A percentile compares a stretch with the other conserved stretches of the same genome.
Conservation (phyloP, 2,888 invertebrate genomes). For the Cantharis nigra region DNA sequence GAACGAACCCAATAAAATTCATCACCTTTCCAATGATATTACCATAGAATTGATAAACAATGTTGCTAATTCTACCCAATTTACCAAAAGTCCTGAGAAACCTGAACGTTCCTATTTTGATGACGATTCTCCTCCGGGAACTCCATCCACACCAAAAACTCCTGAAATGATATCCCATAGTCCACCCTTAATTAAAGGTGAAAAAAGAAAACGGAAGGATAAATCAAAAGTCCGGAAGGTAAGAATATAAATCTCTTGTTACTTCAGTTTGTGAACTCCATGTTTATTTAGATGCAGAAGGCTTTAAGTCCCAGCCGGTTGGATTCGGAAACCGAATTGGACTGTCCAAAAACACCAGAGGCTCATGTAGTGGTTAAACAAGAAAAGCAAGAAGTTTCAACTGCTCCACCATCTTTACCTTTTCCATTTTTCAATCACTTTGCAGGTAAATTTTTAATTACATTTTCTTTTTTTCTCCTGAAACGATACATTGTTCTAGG, state of each 20-base stretch:
- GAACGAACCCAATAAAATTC: conserved; percentile 44
- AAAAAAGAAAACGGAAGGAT: conserved; percentile 59
- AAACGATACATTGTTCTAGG: conserved; percentile 47
- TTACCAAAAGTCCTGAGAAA: conserved; percentile 50
- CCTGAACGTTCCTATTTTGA: conserved; percentile 55
- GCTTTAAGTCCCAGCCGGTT: conserved; percentile 38
- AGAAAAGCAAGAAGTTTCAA: conserved; percentile 34
- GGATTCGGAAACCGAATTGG: conserved; percentile 41
- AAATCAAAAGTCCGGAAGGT: conserved; percentile 53
- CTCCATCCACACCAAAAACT: conserved; percentile 62
- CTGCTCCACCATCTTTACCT: conserved; percentile 48
- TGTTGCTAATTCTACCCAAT: conserved; percentile 35
- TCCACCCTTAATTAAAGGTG: conserved; percentile 64
- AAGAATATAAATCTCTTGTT: background rate
- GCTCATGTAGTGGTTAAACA: conserved; percentile 40
- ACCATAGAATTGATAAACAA: conserved; percentile 60
- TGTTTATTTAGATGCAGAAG: conserved; percentile 34
- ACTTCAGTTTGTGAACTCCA: background rate
- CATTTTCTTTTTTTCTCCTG: background rate
- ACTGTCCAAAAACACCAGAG: conserved; percentile 54
- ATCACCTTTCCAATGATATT: conserved; percentile 56
- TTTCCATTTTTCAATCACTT: conserved; percentile 61
- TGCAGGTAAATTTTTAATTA: conserved; percentile 47
- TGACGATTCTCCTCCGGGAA: conserved; percentile 61
- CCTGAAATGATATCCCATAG: conserved; percentile 63